Evolutionary conservation across 2,888 invertebrate species (phyloP).

Genomic region (Theristus sp.): DNA sequence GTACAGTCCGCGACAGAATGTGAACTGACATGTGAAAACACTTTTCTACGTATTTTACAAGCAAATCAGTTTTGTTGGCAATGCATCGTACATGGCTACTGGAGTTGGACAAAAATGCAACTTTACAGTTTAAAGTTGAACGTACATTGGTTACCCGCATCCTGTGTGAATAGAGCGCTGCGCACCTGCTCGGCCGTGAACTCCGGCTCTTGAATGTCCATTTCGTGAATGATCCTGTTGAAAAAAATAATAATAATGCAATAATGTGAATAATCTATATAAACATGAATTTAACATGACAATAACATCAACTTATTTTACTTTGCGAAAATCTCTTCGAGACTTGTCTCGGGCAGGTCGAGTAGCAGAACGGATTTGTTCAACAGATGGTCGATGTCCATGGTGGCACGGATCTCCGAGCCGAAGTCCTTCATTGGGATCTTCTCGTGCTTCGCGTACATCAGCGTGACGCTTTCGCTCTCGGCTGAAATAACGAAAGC

Average conservation of each 20-base stretch:
- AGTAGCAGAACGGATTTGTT: conserved; percentile 40
- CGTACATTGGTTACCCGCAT: conserved; percentile 28
- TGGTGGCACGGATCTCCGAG: conserved; percentile 41
- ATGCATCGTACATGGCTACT: too few species aligned
- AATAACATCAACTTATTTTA: too few species aligned
- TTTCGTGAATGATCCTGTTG: conserved; percentile 27
- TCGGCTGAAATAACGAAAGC: too few species aligned
- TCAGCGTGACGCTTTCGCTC: conserved; percentile 35
- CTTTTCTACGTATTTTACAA: too few species aligned
- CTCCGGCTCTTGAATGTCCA: conserved; percentile 30
- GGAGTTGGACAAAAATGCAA: too few species aligned
- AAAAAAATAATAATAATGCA: background rate
- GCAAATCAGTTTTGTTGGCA: background rate
- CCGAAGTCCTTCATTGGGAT: conserved; percentile 43
- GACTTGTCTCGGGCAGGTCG: conserved; percentile 38
- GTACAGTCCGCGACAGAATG: conserved; percentile 38
- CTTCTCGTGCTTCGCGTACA: conserved; percentile 38
- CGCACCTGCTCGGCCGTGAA: conserved; percentile 29
- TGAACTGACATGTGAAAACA: too few species aligned
- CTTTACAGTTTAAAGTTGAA: background rate
- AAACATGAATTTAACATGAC: background rate
- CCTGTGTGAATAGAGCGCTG: conserved; percentile 28
- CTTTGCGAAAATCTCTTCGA: conserved; percentile 38
- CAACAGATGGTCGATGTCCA: conserved; percentile 42
- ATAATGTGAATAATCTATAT: background rate